A percentile compares a stretch with the other conserved stretches of the same genome.
Evolutionary conservation across 2,113 vertebrate species (phyloP).

Genomic region (Copsychus sechellarum): DNA sequence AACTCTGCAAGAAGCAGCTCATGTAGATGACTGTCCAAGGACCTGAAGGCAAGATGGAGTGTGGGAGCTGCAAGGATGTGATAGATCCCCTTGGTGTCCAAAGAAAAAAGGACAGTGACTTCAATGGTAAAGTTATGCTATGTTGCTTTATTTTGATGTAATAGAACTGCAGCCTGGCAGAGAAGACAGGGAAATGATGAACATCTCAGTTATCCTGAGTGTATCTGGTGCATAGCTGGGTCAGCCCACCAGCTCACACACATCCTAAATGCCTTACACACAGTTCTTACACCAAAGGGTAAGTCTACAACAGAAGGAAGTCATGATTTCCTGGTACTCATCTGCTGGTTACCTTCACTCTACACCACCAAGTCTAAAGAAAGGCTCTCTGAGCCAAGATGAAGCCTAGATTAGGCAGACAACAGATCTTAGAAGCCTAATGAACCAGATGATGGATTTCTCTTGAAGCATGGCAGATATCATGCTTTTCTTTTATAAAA

Average conservation of each 20-base stretch:
- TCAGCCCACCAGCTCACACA: neutral
- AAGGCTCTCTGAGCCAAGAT: neutral
- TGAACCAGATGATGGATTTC: neutral
- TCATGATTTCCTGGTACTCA: neutral
- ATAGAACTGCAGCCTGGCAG: neutral
- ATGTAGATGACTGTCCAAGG: neutral
- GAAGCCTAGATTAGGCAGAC: constrained; percentile 1
- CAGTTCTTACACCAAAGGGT: neutral
- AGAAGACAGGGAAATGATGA: neutral
- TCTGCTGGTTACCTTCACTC: neutral
- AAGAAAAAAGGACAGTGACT: neutral
- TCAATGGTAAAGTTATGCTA: neutral
- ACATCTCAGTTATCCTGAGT: neutral
- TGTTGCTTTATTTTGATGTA: neutral
- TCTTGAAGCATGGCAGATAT: neutral
- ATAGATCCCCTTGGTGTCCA: neutral
- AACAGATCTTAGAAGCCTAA: neutral
- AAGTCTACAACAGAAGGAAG: neutral
- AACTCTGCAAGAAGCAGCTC: neutral
- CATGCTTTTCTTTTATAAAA: neutral
- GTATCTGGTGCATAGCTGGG: neutral
- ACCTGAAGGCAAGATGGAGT: neutral
- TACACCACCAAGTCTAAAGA: neutral
- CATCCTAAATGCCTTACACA: neutral
- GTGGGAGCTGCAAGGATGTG: neutral